phyloP scores from a whole-genome alignment of 2,113 vertebrate genomes.

The Triplophysa tibetana region DNA sequence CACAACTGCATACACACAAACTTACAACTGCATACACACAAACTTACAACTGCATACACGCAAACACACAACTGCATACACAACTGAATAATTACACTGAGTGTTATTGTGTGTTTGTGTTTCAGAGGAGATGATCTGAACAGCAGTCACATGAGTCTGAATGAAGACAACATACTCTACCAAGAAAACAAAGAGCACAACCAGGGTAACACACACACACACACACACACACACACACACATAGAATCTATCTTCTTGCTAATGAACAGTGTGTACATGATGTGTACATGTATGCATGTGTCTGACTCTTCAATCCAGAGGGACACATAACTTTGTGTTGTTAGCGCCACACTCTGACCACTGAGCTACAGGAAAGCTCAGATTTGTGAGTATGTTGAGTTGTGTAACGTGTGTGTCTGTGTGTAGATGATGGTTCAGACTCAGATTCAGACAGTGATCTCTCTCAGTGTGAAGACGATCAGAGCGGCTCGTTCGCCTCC shows the following conservation, averaged over 20 bases:
- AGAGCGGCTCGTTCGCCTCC: conserved; percentile 88
- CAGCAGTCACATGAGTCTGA: conserved; percentile 76
- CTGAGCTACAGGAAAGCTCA: background rate
- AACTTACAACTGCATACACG: background rate
- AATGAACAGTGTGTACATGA: background rate
- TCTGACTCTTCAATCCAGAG: no score
- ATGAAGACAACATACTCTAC: conserved; percentile 72
- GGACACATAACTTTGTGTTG: no score
- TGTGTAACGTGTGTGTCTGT: background rate
- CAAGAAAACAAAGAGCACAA: conserved; percentile 71
- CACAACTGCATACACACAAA: background rate
- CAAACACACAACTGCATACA: no score
- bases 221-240: background rate
- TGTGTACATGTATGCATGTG: no score
- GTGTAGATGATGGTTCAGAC: conserved; percentile 82
- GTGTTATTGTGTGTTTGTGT: conserved; percentile 31
- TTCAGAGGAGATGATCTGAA: conserved; percentile 83
- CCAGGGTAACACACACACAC: conserved; percentile 67
- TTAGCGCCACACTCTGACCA: no score
- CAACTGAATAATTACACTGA: no score
- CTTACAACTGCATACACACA: no score
- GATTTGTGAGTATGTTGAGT: background rate
- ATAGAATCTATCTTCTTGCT: background rate
- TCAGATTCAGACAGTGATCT: conserved; percentile 92
- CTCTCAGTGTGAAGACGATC: conserved; percentile 86